Percentiles rank a stretch among this genome's conserved stretches.
These are phyloP conservation scores for Eristalinus aeneus DNA, from an alignment of 2,888 invertebrate species.

Conservation along the genomic window DNA sequence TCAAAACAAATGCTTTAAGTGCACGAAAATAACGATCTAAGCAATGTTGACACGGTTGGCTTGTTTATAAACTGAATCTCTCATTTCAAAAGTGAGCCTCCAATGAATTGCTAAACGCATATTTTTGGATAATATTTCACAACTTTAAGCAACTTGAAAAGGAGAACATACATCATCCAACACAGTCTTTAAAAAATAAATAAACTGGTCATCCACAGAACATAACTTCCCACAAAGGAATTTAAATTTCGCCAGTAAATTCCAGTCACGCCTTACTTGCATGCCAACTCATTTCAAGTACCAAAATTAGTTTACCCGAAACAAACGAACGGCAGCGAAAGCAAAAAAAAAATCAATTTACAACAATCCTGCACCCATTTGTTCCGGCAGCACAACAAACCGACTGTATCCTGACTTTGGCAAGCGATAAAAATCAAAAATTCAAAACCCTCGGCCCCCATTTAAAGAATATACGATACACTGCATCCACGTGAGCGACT, in stretches of 20 bases:
- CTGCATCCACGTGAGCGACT: not conserved
- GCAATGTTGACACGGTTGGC: no score
- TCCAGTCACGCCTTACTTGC: not conserved
- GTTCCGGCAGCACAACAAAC: not conserved
- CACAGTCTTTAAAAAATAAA: no score
- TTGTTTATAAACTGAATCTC: no score
- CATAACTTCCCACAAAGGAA: not conserved
- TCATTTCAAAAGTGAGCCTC: no score
- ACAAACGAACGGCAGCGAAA: not conserved
- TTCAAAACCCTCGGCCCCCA: not conserved
- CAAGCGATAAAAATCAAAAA: constrained; percentile 20
- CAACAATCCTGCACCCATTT: not conserved
- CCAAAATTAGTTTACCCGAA: not conserved
- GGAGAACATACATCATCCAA: no score
- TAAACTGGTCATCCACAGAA: not conserved
- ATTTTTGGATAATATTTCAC: no score
- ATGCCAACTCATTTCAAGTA: not conserved
- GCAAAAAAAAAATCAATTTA: constrained; percentile 10
- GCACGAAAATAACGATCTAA: no score
- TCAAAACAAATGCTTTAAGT: no score
- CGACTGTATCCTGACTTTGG: not conserved
- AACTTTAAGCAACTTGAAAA: no score
- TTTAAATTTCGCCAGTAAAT: not conserved
- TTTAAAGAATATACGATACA: not conserved
- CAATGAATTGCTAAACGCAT: no score